A percentile compares a stretch with the other conserved stretches of the same genome.
Conservation (phyloP, 2,113 vertebrate genomes). For the Alaudala cheleensis region DNA sequence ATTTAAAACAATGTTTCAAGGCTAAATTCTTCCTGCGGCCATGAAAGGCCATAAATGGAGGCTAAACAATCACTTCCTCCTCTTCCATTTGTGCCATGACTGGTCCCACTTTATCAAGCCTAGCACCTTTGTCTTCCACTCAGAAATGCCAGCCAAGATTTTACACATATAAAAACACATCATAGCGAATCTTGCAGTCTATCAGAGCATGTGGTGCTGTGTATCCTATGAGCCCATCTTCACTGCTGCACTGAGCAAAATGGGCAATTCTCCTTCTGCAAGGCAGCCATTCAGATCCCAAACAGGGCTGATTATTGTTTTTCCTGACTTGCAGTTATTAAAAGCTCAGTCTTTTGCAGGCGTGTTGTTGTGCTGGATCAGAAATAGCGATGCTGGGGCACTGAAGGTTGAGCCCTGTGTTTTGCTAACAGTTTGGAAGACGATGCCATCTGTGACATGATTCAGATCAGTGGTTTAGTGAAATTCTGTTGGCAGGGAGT, state of each 20-base stretch:
- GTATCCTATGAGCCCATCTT: not conserved
- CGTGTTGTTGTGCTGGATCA: not conserved
- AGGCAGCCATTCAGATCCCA: not conserved
- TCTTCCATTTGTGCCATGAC: not conserved
- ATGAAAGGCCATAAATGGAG: not conserved
- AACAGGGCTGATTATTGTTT: not conserved
- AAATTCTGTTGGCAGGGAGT: slow-evolving; percentile 52
- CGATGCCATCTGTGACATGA: slow-evolving; percentile 48
- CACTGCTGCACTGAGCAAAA: slow-evolving; percentile 35
- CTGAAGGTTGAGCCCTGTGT: slow-evolving; percentile 33
- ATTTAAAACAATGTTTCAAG: not conserved
- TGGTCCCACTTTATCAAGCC: not conserved
- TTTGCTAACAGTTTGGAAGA: slow-evolving; percentile 44
- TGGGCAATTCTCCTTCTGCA: slow-evolving; percentile 46
- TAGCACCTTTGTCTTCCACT: not conserved
- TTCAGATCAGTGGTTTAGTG: slow-evolving; percentile 58
- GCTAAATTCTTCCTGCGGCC: not conserved
- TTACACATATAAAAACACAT: not conserved
- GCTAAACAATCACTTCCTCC: not conserved
- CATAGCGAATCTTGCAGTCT: not conserved
- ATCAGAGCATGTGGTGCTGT: not conserved
- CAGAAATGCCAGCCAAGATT: not conserved
- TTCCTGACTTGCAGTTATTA: not conserved
- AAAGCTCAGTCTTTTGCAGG: slow-evolving; percentile 21
- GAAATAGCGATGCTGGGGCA: not conserved